phyloP scores from a whole-genome alignment of 2,113 vertebrate species.

The Gnathonemus echidnorhynchus region DNA sequence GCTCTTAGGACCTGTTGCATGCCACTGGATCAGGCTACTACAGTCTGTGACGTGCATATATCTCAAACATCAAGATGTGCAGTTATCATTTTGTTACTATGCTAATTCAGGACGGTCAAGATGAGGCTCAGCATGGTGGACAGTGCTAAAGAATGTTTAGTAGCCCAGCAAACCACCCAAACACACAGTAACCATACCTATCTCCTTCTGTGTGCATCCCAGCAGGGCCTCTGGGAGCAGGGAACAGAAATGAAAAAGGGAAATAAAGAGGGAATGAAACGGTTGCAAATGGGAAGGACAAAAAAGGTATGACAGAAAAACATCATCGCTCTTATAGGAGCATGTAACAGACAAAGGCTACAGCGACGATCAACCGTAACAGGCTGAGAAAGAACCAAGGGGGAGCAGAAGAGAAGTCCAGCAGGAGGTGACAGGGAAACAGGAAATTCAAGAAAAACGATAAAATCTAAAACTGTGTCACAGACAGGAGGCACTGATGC shows the following conservation, averaged over 20 bases:
- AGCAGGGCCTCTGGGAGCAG: slow-evolving; percentile 56
- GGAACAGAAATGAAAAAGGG: slow-evolving; percentile 19
- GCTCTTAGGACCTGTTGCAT: background rate
- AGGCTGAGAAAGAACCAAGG: background rate
- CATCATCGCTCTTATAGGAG: background rate
- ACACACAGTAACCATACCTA: slow-evolving; percentile 56
- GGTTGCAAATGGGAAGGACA: background rate
- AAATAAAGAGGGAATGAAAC: slow-evolving; percentile 10
- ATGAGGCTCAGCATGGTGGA: slow-evolving; percentile 8
- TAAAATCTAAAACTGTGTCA: background rate
- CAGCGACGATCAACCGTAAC: background rate
- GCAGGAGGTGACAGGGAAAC: background rate
- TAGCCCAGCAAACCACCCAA: slow-evolving; percentile 19
- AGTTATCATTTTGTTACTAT: background rate
- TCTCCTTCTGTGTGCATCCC: slow-evolving; percentile 61
- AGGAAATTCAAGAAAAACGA: background rate
- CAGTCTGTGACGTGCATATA: background rate
- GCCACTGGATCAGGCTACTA: background rate
- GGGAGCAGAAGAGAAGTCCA: background rate
- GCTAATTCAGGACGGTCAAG: background rate
- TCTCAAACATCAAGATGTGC: background rate
- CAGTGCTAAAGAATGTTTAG: background rate
- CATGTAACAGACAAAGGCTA: background rate
- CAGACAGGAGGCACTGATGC: background rate
- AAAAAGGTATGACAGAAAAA: background rate